phyloP scores from a whole-genome alignment of 2,888 invertebrate genomes.

The Eupithecia subumbrata region DNA sequence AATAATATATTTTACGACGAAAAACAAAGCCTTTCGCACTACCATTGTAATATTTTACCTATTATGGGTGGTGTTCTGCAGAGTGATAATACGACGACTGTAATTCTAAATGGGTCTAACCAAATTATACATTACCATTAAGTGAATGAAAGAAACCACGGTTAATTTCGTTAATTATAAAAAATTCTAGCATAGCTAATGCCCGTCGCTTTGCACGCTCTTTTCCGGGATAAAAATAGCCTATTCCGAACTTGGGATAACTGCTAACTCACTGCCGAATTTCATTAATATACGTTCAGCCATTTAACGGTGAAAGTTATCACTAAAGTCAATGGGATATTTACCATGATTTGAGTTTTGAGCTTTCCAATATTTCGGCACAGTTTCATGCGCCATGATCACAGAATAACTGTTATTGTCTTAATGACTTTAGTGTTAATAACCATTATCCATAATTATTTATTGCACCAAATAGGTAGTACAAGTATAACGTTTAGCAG shows the following conservation, averaged over 20 bases:
- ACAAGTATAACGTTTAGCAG: no score
- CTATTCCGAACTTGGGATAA: background rate
- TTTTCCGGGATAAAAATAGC: background rate
- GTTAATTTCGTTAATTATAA: no score
- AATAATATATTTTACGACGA: conserved; percentile 32
- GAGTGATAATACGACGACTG: background rate
- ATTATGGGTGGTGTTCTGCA: background rate
- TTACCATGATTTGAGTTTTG: no score
- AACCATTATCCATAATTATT: no score
- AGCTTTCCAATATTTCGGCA: no score
- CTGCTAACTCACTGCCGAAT: background rate
- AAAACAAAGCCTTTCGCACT: conserved; percentile 32
- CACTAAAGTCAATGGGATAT: no score
- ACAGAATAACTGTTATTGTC: no score
- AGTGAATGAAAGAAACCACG: background rate
- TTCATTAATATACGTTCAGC: no score
- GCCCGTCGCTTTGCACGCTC: background rate
- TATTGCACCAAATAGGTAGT: no score
- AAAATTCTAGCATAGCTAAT: background rate
- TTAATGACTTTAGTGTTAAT: no score
- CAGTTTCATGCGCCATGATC: no score
- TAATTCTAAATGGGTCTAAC: background rate
- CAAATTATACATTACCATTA: background rate
- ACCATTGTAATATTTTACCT: background rate
- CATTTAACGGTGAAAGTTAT: no score